Evolutionary conservation across 2,797 vertebrate genomes (phyloP).

Genomic region (Diglossa cyanea): DNA sequence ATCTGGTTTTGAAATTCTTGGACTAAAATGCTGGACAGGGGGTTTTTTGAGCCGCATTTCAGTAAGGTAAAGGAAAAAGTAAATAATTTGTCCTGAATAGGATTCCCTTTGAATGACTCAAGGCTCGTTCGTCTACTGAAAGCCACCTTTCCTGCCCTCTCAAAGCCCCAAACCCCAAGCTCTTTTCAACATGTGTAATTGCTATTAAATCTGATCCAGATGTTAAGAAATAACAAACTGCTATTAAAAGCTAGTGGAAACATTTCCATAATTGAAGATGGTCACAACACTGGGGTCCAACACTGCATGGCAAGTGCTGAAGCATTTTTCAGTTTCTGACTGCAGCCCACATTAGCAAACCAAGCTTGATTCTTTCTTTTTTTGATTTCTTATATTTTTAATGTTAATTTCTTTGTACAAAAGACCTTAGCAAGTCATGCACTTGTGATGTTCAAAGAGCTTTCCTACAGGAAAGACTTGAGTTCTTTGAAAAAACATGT

Average conservation of each 20-base stretch:
- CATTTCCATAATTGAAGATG: background rate
- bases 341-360: background rate
- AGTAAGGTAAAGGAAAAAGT: background rate
- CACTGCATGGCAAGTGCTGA: background rate
- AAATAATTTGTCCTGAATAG: background rate
- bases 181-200: conserved; percentile 5
- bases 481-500: background rate
- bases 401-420: background rate
- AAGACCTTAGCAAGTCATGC: background rate
- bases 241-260: background rate
- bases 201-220: conserved; percentile 17
- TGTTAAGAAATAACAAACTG: background rate
- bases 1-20: conserved; percentile 7
- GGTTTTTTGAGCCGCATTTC: background rate
- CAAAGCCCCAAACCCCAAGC: background rate
- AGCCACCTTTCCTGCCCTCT: background rate
- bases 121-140: background rate
- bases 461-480: background rate
- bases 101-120: conserved; percentile 1
- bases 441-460: background rate
- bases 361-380: background rate
- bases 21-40: background rate
- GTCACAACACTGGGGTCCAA: background rate
- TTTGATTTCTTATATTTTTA: background rate
- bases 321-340: background rate